Evolutionary conservation across 2,888 invertebrate species (phyloP), one percentile per base, ranked within the genome.

Genomic region (Drosophila incognita): DNA sequence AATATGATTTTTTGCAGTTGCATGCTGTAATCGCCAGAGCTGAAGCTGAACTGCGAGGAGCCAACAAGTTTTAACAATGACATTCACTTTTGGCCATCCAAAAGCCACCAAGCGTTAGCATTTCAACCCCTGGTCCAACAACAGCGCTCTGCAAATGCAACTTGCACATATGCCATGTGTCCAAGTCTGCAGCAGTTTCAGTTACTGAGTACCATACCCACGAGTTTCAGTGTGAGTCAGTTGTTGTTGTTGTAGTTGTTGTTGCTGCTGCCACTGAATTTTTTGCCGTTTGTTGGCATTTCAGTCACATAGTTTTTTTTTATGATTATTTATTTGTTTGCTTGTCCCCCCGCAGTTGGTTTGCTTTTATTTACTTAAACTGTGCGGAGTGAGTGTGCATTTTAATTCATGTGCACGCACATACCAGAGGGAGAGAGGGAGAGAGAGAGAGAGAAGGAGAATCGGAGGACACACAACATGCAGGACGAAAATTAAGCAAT

Each of bases 331-430:
- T 66, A 52, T 53, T 48, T 46, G 31, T 42, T 64, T 46, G 21
- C 54, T 49, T 46, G 29, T 49, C 15, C 33, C 59, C 11, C 31
- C 36, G 33, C 49, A 62, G 40, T 61, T 57, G 61, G 33, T 51
- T 15, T 33, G 64, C 69, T 65, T 81, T 78, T 86, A 86, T 88
- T 86, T 84, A 69, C 82, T 79, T 75, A 66, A 77, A 77, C 69
- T 74, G 70, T 70, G 72, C 68, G 73, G 74, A 58, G 74, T 78
- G 81, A 72, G 76, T 71, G 38, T 82, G 78, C 68, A 63, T 81
- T 76, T 57, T 52, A 65, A 69, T 81, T 66, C 15, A 53, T 36
- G 53, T 33, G 49, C 62, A 70, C 71, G 65, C 74, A 74, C 35
- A 27, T 27, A n/a, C 27, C n/a, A 74, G 42, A 46, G 35, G 13